Conservation (phyloP, 2,113 vertebrate species). For the Petroica traversi region DNA sequence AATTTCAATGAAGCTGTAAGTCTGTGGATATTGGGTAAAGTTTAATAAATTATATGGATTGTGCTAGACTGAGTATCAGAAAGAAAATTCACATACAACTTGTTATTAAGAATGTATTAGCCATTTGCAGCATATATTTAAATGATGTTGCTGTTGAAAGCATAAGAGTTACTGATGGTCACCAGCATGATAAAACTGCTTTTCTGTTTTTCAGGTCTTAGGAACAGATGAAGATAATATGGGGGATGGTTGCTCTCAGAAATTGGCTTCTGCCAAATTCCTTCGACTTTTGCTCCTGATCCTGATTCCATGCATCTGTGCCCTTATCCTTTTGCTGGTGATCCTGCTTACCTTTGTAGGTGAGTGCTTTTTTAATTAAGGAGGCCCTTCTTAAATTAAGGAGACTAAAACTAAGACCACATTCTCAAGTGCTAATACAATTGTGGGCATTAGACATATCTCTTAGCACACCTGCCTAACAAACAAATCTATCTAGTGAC, state of each 20-base stretch:
- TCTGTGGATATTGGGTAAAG: not conserved
- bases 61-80: not conserved
- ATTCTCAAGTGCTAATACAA: not conserved
- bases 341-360: slow-evolving; percentile 81
- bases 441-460: not conserved
- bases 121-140: not conserved
- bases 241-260: slow-evolving; percentile 78
- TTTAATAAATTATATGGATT: not conserved
- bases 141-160: not conserved
- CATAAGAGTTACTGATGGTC: not conserved
- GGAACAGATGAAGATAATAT: slow-evolving; percentile 73
- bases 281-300: slow-evolving; percentile 79
- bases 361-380: slow-evolving; percentile 58
- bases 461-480: not conserved
- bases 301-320: slow-evolving; percentile 82
- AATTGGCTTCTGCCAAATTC: slow-evolving; percentile 72
- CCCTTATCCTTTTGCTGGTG: slow-evolving; percentile 78
- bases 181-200: not conserved
- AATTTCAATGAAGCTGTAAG: not conserved
- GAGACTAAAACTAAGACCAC: not conserved
- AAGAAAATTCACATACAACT: not conserved
- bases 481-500: not conserved
- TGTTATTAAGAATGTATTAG: not conserved
- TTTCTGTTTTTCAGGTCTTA: slow-evolving; percentile 69
- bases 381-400: not conserved